Evolutionary conservation across 2,888 invertebrate species (phyloP).

Genomic region (Microdon myrmicae): DNA sequence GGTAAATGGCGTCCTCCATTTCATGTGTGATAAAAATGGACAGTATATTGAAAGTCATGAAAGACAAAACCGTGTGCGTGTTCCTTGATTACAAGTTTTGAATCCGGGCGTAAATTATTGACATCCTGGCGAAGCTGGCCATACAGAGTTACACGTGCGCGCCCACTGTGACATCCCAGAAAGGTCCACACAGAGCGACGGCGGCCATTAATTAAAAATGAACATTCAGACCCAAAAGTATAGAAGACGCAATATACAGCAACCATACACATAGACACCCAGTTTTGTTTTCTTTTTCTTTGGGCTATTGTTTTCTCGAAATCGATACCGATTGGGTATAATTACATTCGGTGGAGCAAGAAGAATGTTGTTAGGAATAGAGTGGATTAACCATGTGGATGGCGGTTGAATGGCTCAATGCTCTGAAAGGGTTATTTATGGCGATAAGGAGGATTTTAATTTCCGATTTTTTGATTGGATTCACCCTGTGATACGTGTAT

Average conservation of each 20-base stretch:
- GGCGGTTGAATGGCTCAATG: conserved; percentile 10
- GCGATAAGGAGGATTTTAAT: conserved; percentile 46
- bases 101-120: conserved; percentile 10
- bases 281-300: too few species aligned
- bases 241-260: neutral
- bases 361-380: too few species aligned
- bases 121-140: neutral
- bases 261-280: neutral
- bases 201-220: conserved; percentile 15
- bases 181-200: conserved; percentile 3
- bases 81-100: conserved; percentile 5
- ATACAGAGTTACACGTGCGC: too few species aligned
- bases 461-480: conserved; percentile 29
- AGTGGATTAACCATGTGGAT: conserved; percentile 12
- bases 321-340: conserved; percentile 37
- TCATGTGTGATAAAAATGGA: neutral
- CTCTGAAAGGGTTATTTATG: conserved; percentile 39
- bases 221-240: conserved; percentile 2
- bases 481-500: conserved; percentile 29
- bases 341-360: conserved; percentile 28
- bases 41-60: neutral
- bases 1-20: too few species aligned
- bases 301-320: conserved; percentile 1
- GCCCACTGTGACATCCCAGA: neutral
- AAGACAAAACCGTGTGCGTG: neutral